phyloP scores from a whole-genome alignment of 2,888 invertebrate species.

The Sarcophaga carnaria region DNA sequence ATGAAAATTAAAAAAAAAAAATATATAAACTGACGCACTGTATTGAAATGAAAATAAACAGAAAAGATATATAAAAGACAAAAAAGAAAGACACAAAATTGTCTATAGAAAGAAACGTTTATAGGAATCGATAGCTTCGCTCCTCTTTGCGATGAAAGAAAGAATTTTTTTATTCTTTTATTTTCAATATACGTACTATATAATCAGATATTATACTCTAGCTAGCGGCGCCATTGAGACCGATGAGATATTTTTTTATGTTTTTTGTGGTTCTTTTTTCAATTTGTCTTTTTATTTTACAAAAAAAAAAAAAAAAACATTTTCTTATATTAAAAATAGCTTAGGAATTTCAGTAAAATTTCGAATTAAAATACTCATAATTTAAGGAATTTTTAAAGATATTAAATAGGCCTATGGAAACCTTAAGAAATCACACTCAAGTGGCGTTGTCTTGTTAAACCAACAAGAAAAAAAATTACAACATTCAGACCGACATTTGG shows the following conservation, averaged over 20 bases:
- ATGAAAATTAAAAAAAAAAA: neutral
- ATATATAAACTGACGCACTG: conserved; percentile 24
- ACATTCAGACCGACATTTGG: neutral
- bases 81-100: conserved; percentile 2
- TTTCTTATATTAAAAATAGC: conserved; percentile 45
- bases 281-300: too few species aligned
- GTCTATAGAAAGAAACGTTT: neutral
- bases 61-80: neutral
- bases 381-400: conserved; percentile 12
- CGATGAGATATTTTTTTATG: neutral
- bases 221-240: neutral
- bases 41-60: neutral
- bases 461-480: conserved; percentile 25
- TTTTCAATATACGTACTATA: neutral
- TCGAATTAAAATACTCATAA: neutral
- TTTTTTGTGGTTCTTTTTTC: neutral
- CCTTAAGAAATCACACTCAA: conserved; percentile 17
- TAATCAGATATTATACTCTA: neutral
- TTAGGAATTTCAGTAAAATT: conserved; percentile 51
- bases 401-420: neutral
- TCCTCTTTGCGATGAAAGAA: too few species aligned
- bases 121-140: neutral
- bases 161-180: too few species aligned
- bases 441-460: conserved; percentile 29
- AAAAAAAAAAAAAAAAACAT: conserved; percentile 9